Evolutionary conservation across 2,797 vertebrate species (phyloP).

Genomic region (Alectoris magna): DNA sequence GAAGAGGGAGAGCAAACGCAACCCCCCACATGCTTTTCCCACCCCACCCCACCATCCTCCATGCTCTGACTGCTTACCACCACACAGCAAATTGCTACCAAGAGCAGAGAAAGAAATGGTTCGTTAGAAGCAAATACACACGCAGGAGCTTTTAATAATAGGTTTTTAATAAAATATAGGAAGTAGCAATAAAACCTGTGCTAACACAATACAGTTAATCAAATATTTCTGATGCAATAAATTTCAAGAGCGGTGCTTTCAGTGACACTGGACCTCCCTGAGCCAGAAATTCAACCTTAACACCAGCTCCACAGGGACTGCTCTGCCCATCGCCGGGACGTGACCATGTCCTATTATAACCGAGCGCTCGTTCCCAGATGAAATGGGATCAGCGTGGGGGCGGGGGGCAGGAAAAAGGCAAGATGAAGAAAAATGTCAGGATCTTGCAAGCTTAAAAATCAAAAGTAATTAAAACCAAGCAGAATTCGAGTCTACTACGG

Average conservation of each 20-base stretch:
- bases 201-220: not conserved
- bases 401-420: not conserved
- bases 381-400: not conserved
- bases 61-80: not conserved
- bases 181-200: not conserved
- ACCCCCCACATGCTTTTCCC: not conserved
- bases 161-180: not conserved
- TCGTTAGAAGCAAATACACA: not conserved
- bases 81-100: not conserved
- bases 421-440: not conserved
- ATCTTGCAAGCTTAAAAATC: conserved; percentile 33
- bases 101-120: not conserved
- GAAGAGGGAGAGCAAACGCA: not conserved
- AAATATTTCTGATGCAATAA: conserved; percentile 36
- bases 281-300: not conserved
- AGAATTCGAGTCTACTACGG: conserved; percentile 20
- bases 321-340: not conserved
- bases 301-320: not conserved
- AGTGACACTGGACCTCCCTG: not conserved
- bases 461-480: not conserved
- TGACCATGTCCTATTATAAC: not conserved
- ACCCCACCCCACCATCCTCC: not conserved
- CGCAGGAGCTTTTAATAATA: not conserved
- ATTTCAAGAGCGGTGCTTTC: conserved; percentile 5
- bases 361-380: not conserved